Conservation (phyloP, 2,888 invertebrate species). For the Pyrrhosoma nymphula region DNA sequence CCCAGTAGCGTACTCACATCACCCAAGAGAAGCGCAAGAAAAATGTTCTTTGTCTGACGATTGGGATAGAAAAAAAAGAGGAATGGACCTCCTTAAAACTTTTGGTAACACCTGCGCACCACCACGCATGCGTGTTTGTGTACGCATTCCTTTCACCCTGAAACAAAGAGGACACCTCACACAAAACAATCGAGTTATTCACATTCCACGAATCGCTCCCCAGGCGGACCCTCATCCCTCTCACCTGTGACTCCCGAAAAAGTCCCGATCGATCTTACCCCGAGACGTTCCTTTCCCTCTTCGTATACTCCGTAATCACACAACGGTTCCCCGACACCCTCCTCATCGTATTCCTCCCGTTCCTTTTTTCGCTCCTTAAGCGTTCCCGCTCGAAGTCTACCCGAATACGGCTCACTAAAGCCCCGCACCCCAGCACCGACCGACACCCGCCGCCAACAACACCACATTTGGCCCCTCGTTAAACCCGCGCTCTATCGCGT, state of each 20-base stretch:
- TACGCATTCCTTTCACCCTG: background rate
- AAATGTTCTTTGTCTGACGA: background rate
- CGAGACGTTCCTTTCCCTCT: background rate
- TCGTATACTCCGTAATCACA: background rate
- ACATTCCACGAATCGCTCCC: constrained; percentile 21
- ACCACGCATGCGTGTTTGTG: background rate
- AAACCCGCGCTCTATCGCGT: constrained; percentile 38
- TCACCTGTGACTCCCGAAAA: background rate
- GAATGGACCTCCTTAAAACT: background rate
- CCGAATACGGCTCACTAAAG: background rate
- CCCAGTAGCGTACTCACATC: background rate
- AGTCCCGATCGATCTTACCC: background rate
- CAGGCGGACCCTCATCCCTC: background rate
- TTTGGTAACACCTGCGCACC: background rate
- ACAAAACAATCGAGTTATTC: constrained; percentile 23
- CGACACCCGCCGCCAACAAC: background rate
- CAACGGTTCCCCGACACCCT: background rate
- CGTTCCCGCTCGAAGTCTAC: background rate
- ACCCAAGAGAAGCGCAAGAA: background rate
- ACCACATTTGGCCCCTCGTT: background rate
- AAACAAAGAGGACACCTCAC: background rate
- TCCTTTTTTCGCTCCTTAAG: background rate
- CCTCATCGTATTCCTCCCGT: too few relatives aligned
- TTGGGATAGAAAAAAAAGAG: background rate
- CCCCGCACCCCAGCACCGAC: background rate